Evolutionary conservation across 35 echinoderm and acorn worm genomes (phyloP).

Genomic region (Holothuria glaberrima): DNA sequence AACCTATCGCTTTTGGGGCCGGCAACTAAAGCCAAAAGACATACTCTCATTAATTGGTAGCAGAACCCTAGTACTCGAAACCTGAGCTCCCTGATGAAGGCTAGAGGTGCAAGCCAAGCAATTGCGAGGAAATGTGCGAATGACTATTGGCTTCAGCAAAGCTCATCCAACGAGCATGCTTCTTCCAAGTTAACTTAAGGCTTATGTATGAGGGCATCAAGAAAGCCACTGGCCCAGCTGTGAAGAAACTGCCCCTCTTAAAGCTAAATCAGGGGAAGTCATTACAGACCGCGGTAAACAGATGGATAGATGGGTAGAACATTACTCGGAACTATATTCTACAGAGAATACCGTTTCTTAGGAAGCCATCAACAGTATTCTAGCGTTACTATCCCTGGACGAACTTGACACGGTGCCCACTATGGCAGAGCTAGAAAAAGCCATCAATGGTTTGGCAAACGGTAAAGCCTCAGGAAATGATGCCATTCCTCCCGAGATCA

Average conservation of each 20-base stretch:
- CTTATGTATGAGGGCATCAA: constrained; percentile 5
- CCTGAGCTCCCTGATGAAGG: neutral
- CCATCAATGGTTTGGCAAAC: constrained; percentile 30
- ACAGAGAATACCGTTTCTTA: no score
- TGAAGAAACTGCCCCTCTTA: neutral
- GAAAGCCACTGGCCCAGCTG: neutral
- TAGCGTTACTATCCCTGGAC: neutral
- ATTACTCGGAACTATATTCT: no score
- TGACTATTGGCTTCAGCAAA: neutral
- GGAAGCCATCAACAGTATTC: no score
- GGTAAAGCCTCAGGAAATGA: constrained; percentile 33
- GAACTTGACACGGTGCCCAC: constrained; percentile 16
- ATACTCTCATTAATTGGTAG: neutral
- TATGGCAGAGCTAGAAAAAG: constrained; percentile 11
- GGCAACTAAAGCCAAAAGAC: constrained; percentile 16
- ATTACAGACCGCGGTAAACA: no score
- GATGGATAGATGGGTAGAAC: no score
- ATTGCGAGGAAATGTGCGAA: neutral
- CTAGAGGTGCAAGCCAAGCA: neutral
- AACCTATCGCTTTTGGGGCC: neutral
- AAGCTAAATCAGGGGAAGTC: neutral
- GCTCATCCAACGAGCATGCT: neutral
- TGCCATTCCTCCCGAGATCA: constrained; percentile 23
- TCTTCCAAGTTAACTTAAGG: neutral
- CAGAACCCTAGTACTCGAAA: constrained; percentile 10